Evolutionary conservation across 2,113 vertebrate species (phyloP), one percentile per base, ranked within the genome.

Genomic region (Patagioenas fasciata): DNA sequence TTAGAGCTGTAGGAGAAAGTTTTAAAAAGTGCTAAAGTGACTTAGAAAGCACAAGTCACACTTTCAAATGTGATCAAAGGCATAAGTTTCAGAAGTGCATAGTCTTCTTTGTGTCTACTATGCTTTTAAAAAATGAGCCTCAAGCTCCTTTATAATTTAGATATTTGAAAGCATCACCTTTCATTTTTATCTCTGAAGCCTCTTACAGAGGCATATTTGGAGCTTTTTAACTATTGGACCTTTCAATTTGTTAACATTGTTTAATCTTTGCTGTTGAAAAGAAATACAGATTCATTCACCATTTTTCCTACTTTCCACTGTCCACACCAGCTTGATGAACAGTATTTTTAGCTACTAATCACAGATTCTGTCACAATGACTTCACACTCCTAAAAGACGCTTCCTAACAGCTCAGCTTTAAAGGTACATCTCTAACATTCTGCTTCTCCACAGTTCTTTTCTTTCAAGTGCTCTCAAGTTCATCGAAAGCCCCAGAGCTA

Each of bases 11-110:
- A 91, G 70, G 9, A 86, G 44, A 95, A 96, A 94, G 73, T 82
- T 95, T 88, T 79, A 9, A 40, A 81, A 86, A 93, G 80, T 23
- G 57, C 70, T 88, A 20, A 88, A 93, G 66, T 87, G 83, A 92
- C 88, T 89, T 58, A 81, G 77, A 95, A 95, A 92, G 77, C 65
- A 88, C 65, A 91, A 97, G 53, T 50, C 38, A 64, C 14, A 0
- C 77, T 91, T 94, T 95, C 93, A 95, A 61, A 92, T 13, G 65
- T 53, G 77, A 95, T 86, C 75, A 96, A 96, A 94, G 42, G n/a
- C 44, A 64, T 42, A 31, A 13, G 44, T 85, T 90, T 80, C 89
- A 96, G 90, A 89, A 18, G 48, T 24, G 80, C 28, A 54, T 2
- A n/a, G 60, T 51, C 53, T 17, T 85, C 82, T 91, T 93, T 92